Base-by-base conservation (phyloP, 2,797 vertebrate species). In the Rousettus madagascariensis region DNA sequence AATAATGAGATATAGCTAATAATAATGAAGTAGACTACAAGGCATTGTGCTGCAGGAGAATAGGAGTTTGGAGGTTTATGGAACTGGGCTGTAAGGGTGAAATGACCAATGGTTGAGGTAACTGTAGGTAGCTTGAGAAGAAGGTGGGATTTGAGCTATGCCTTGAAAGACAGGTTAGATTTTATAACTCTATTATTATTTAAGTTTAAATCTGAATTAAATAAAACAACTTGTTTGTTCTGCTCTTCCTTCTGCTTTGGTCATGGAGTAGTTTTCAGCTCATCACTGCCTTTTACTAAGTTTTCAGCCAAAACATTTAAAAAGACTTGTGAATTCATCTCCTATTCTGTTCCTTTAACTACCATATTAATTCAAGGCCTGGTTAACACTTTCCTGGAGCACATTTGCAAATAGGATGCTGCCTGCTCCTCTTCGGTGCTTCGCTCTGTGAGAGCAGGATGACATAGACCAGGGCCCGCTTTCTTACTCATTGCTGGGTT, bases 1-100 rank as follows among this genome's bases (percentile, higher is more conserved):
- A 96, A 95, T 96, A 96, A 97, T 61, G 65, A 92, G 96, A 30
- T 74, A 36, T 43, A 28, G 53, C 19, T 79, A 41, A 41, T 66
- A 22, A 36, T 41, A 41, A 79, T 38, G 49, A 26, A 24, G 65
- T 36, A 57, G 7, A 20, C 38, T 22, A 30, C 2, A 28, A 3
- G 28, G 1, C 38, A n/a, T 26, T 30, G 38, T 33, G 6, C 7
- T 63, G 0, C 43, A 2, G 53, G 11, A 63, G 17, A 89, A 36
- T 9, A 63, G 24, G 12, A 59, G n/a, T 33, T 46, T 77, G 19
- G 15, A 55, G 28, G 16, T 49, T 71, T 11, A 15, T 0, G 7
- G 55, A 46, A 51, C 24, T 75, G 38, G 49, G 13, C 3, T 53
- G 0, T 5, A 12, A n/a, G 19, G 59, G 6, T 55, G 24, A 74